Percentiles rank a stretch among this genome's conserved stretches.
Conservation (phyloP, 1,140 invertebrate species). For the Pseudomyrmex flavicornis region DNA sequence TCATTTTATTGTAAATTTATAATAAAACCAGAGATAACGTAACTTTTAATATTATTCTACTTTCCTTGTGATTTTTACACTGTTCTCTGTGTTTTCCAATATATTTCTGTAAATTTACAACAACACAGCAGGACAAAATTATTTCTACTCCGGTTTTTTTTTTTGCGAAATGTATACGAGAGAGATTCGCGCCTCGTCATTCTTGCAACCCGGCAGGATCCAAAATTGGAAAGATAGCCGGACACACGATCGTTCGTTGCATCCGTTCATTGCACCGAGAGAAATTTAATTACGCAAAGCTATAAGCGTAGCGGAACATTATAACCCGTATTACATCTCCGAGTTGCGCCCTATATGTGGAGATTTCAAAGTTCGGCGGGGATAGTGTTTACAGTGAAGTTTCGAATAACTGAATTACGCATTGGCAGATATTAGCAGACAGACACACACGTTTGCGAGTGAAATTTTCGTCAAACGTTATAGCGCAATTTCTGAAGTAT, state of each 20-base stretch:
- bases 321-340: background rate
- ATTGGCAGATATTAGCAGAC: background rate
- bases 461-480: background rate
- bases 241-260: conserved; percentile 9
- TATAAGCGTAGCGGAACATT: background rate
- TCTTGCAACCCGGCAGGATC: no score
- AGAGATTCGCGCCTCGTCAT: no score
- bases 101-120: no score
- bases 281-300: conserved; percentile 20
- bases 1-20: background rate
- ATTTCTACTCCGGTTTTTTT: no score
- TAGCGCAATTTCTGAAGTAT: background rate
- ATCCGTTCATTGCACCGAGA: background rate
- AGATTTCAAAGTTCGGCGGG: conserved; percentile 5
- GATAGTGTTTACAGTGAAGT: background rate
- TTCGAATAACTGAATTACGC: conserved; percentile 5
- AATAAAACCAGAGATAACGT: no score
- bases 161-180: no score
- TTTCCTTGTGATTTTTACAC: background rate
- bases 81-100: no score
- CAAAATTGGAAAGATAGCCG: background rate
- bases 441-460: background rate
- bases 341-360: background rate
- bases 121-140: no score
- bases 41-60: background rate